Base-by-base conservation (phyloP, 2,888 invertebrate genomes). In the Troides helena region DNA sequence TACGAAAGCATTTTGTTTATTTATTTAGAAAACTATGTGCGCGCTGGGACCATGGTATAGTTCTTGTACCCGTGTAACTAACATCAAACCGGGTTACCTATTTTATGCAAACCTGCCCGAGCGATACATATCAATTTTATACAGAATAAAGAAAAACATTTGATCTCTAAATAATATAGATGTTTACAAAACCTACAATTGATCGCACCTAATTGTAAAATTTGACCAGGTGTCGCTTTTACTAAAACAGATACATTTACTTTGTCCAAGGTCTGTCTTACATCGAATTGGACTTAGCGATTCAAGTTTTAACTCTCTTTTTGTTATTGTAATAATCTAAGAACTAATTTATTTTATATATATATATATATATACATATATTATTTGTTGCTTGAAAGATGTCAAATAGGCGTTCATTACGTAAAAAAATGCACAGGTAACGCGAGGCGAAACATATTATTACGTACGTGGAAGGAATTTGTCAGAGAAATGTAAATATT, bases 401-500 rank as follows among this genome's bases (percentile, higher is more conserved):
- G 58, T 67, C 64, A 25, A 63, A 72, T 74, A 71, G 69, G 73
- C 73, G 75, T 74, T 76, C 73, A 70, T 73, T 75, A 69, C 60
- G 65, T 67, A 68, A 70, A 71, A 71, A 68, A 72, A 72, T 81
- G 88, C 88, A 88, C 87, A 86, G 88, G 80, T 74, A 79, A 79
- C 78, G 88, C 88, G 90, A 88, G 89, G 86, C 86, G 83, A 80
- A 80, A 81, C 79, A 77, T 65, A 62, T 83, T 83, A 85, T 86
- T 88, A 85, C 82, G 88, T 86, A 82, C 89, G 90, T 90, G 88
- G 84, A 81, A 83, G 83, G 77, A 80, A 83, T 84, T 86, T 87
- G 87, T 82, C 89, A 88, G 89, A 87, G 85, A 85, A 88, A 88
- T 92, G 92, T 92, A 92, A 90, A 92, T 92, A 92, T 46, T 83